Base-by-base conservation (phyloP, 2,797 vertebrate species). In the Sebastes taczanowskii region DNA sequence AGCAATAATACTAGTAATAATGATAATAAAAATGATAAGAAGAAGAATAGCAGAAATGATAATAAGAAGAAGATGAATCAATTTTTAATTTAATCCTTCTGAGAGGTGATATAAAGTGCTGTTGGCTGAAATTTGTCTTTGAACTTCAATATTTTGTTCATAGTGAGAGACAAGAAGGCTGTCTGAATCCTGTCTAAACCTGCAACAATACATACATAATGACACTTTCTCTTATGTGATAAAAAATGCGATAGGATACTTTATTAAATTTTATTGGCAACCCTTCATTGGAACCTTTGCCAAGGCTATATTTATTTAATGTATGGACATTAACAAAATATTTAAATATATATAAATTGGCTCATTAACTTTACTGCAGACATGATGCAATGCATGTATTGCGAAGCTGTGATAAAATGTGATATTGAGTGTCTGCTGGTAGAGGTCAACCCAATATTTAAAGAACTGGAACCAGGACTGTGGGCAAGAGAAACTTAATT, bases 361-460 rank as follows among this genome's bases (percentile, higher is more conserved):
- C 16, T 16, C 29, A 62, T 78, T 74, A 61, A 78, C 71, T 74
- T 73, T 66, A 35, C 38, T 63, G n/a, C 20, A 23, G n/a, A 8
- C 10, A 29, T 71, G 14, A 49, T 65, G 22, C 52, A 63, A 63
- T 32, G 56, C 32, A 52, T 53, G 65, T 18, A 46, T 18, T 18
- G 16, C 66, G 68, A n/a, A 52, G 68, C 35, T 46, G 30, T 30
- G n/a, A 56, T 6, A 6, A 71, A 13, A 46, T 38, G 35, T 38
- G 77, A 80, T 52, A 79, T 58, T 69, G 22, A 55, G 23, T 59
- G 22, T 25, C 53, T 25, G 32, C 22, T 35, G 32, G 35, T 56
- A 7, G 52, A 69, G 53, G 52, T 70, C 52, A 70, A 70, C 52
- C 3, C 14, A 29, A 35, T 52, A 71, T 86, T 35, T 29, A 81